A percentile compares a stretch with the other conserved stretches of the same genome.
These are phyloP conservation scores for Clarias gariepinus DNA, from an alignment of 2,113 vertebrate species.

Conservation along the genomic window DNA sequence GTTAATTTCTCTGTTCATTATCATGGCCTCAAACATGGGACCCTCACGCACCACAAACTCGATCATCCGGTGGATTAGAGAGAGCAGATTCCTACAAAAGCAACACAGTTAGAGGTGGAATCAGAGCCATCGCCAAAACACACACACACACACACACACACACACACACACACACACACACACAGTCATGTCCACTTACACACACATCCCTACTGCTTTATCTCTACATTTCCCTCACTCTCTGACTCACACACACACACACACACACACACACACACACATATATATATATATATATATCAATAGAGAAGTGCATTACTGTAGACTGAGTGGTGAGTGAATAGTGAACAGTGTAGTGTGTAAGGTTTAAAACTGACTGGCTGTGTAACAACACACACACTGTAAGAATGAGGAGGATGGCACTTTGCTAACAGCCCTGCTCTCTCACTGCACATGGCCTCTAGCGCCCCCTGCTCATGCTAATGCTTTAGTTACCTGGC, in stretches of 20 bases:
- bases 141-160: slow-evolving; percentile 28
- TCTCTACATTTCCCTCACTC: slow-evolving; percentile 18
- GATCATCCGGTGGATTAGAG: slow-evolving; percentile 99
- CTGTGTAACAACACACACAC: slow-evolving; percentile 40
- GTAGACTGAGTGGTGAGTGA: slow-evolving; percentile 7
- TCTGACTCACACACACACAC: not conserved
- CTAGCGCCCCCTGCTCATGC: not conserved
- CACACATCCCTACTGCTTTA: slow-evolving; percentile 32
- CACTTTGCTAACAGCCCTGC: slow-evolving; percentile 34
- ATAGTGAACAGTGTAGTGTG: slow-evolving; percentile 21
- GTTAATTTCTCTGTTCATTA: slow-evolving; percentile 99
- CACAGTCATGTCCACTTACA: not conserved
- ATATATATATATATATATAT: not conserved
- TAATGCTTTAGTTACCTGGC: not conserved
- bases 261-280: not conserved
- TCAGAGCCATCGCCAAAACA: slow-evolving; percentile 75
- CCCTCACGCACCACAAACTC: slow-evolving; percentile 99
- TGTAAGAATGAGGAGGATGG: slow-evolving; percentile 33
- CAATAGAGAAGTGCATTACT: not conserved
- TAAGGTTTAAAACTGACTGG: slow-evolving; percentile 55
- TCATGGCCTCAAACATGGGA: slow-evolving; percentile 99
- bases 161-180: slow-evolving; percentile 28
- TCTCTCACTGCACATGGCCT: slow-evolving; percentile 35
- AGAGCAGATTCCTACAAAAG: slow-evolving; percentile 99
- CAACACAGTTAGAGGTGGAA: slow-evolving; percentile 99